Percentiles rank a stretch among this genome's conserved stretches.
These are phyloP conservation scores for Malurus cyaneus DNA, from an alignment of 2,113 vertebrate species.

Conservation along the genomic window DNA sequence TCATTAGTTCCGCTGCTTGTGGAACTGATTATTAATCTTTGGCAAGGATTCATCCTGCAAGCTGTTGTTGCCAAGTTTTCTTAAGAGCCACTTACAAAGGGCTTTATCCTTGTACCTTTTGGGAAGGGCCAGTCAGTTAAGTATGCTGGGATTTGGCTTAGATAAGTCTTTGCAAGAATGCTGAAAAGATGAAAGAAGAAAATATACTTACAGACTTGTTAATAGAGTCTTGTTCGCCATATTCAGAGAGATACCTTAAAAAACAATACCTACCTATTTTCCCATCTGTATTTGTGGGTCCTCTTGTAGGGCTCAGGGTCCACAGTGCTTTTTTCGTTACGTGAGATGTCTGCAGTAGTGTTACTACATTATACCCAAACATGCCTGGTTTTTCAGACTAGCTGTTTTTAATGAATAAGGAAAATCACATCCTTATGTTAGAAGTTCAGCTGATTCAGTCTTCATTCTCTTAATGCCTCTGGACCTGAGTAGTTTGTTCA, in stretches of 20 bases:
- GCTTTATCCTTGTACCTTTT: slow-evolving; percentile 15
- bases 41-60: slow-evolving; percentile 1
- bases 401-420: slow-evolving; percentile 21
- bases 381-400: neutral
- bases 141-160: neutral
- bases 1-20: slow-evolving; percentile 5
- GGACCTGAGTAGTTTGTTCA: neutral
- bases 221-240: neutral
- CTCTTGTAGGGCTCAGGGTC: neutral
- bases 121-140: neutral
- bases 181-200: neutral
- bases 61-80: slow-evolving; percentile 15
- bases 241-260: neutral
- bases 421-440: slow-evolving; percentile 47
- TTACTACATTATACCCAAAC: neutral
- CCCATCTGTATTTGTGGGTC: neutral
- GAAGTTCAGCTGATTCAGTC: slow-evolving; percentile 1
- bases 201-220: neutral
- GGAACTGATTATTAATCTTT: slow-evolving; percentile 45
- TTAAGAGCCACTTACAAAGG: slow-evolving; percentile 20
- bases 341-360: neutral
- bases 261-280: neutral
- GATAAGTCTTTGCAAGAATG: slow-evolving; percentile 7
- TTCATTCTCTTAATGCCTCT: neutral
- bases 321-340: neutral